These are phyloP conservation scores for Beroe ovata DNA, from an alignment of 37 sponge, comb jelly and placozoan species.

Conservation along the genomic window DNA sequence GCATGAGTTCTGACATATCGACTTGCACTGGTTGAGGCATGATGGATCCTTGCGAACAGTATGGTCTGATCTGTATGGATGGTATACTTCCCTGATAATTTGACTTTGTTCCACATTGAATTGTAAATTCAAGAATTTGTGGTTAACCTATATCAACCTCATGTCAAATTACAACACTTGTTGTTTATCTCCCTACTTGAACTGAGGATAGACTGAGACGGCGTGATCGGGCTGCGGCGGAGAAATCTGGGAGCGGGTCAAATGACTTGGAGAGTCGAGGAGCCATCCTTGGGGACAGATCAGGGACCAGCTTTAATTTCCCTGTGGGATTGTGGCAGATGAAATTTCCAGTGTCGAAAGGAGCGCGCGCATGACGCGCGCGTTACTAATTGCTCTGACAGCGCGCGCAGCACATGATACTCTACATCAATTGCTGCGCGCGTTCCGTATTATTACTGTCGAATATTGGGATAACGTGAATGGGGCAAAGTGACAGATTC, in stretches of 20 bases:
- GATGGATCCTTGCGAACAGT: conserved; percentile 45
- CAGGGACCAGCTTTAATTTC: conserved; percentile 44
- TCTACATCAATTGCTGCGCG: background rate
- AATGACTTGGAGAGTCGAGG: conserved; percentile 57
- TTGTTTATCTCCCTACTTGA: too few relatives aligned
- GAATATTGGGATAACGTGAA: background rate
- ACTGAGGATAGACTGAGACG: conserved; percentile 52
- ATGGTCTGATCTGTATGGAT: conserved; percentile 36
- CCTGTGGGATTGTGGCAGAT: background rate
- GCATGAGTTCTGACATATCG: conserved; percentile 37
- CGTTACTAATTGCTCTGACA: background rate
- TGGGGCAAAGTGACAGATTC: background rate
- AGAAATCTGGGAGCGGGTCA: conserved; percentile 55
- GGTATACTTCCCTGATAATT: conserved; percentile 14
- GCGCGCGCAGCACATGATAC: background rate
- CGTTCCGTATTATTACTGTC: background rate
- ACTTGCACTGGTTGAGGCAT: conserved; percentile 2
- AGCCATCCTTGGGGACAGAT: conserved; percentile 49
- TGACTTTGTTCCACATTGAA: background rate
- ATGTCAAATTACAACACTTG: too few relatives aligned
- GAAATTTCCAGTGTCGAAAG: too few relatives aligned
- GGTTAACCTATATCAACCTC: too few relatives aligned
- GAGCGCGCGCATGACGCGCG: background rate
- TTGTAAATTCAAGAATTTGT: too few relatives aligned
- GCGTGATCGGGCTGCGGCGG: background rate